phyloP scores from a whole-genome alignment of 2,888 invertebrate genomes.

The Agrotis puta region DNA sequence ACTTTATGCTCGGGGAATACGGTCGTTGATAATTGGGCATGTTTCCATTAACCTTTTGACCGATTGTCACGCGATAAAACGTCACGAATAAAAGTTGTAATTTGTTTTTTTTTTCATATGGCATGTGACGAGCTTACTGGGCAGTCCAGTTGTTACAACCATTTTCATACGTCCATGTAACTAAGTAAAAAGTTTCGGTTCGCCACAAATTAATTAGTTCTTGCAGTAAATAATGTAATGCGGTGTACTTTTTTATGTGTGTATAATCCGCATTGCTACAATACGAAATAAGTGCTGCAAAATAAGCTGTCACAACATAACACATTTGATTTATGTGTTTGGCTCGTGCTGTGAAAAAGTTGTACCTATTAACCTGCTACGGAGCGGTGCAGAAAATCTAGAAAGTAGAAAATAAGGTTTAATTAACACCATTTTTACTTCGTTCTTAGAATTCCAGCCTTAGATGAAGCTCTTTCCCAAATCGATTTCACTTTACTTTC shows the following conservation, averaged over 20 bases:
- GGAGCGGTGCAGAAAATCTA: constrained; percentile 24
- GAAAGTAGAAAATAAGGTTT: constrained; percentile 34
- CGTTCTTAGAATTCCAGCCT: not conserved
- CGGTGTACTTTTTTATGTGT: constrained; percentile 31
- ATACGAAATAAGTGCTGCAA: constrained; percentile 49
- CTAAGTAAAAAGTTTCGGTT: constrained; percentile 29
- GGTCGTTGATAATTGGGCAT: constrained; percentile 31
- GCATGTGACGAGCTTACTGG: constrained; percentile 16
- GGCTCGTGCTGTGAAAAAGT: constrained; percentile 36
- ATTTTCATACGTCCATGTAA: constrained; percentile 32
- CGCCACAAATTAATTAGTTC: constrained; percentile 35
- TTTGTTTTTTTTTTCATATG: constrained; percentile 43
- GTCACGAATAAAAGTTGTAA: constrained; percentile 53
- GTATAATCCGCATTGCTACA: constrained; percentile 56
- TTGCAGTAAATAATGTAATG: constrained; percentile 34
- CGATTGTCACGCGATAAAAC: constrained; percentile 51
- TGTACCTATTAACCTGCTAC: constrained; percentile 20
- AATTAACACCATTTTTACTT: constrained; percentile 6
- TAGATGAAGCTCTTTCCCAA: not conserved
- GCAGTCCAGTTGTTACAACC: constrained; percentile 28
- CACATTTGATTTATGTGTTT: constrained; percentile 54
- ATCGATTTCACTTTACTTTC: constrained; percentile 10
- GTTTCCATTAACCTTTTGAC: constrained; percentile 55
- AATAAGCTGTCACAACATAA: constrained; percentile 59
- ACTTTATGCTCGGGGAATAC: constrained; percentile 31